Percentiles rank a stretch among this genome's conserved stretches.
phyloP scores from a whole-genome alignment of 2,888 invertebrate genomes.

The Clusia tigrina region DNA sequence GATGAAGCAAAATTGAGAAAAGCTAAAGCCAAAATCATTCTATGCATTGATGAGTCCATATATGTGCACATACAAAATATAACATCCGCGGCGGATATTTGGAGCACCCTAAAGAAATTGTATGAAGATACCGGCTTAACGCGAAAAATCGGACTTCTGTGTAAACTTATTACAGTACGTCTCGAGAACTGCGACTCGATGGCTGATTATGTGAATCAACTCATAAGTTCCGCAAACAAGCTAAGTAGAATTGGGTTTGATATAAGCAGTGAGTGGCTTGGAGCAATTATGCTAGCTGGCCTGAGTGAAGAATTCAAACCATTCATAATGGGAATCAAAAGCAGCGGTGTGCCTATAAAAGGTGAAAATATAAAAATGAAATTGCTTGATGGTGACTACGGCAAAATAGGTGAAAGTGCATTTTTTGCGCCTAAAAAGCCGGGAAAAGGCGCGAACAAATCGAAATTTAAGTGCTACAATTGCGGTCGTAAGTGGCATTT shows the following conservation, averaged over 20 bases:
- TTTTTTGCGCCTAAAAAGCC: constrained; percentile 3
- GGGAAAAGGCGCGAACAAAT: constrained; percentile 8
- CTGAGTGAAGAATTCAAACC: constrained; percentile 45
- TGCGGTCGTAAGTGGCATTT: constrained; percentile 18
- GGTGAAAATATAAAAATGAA: constrained; percentile 30
- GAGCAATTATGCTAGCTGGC: constrained; percentile 33
- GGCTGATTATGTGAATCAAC: constrained; percentile 27
- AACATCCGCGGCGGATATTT: constrained; percentile 26
- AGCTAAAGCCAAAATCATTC: constrained; percentile 17
- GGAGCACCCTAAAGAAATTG: constrained; percentile 26
- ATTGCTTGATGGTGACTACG: constrained; percentile 16
- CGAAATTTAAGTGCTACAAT: constrained; percentile 15
- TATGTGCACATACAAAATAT: constrained; percentile 29
- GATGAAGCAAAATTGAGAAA: constrained; percentile 19
- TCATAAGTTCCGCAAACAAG: constrained; percentile 22
- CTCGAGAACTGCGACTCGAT: constrained; percentile 27
- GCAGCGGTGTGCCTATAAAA: constrained; percentile 38
- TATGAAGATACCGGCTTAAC: constrained; percentile 33
- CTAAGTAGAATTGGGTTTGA: constrained; percentile 28
- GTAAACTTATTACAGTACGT: constrained; percentile 24
- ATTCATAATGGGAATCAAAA: constrained; percentile 45
- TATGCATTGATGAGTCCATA: constrained; percentile 23
- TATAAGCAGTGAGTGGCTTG: constrained; percentile 29
- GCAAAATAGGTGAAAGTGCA: not conserved
- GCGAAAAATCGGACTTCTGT: constrained; percentile 27